Percentiles rank a stretch among this genome's conserved stretches.
Evolutionary conservation across 2,113 vertebrate species (phyloP).

Genomic region (Trogon melanurus): DNA sequence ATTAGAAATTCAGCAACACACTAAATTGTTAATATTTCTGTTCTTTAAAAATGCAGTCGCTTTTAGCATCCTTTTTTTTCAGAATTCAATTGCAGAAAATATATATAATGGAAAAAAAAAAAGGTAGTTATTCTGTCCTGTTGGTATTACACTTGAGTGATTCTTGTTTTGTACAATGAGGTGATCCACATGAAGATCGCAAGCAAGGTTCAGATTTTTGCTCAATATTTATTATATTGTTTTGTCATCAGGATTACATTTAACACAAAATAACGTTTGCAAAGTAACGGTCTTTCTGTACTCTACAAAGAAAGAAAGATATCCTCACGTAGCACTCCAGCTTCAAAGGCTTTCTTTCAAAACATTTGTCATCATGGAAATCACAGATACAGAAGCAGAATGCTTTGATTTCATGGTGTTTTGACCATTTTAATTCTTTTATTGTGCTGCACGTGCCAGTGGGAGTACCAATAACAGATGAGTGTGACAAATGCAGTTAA

Average conservation of each 20-base stretch:
- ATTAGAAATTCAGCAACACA: not conserved
- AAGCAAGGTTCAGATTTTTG: not conserved
- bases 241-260: not conserved
- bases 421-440: slow-evolving; percentile 68
- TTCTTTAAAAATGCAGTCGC: not conserved
- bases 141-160: not conserved
- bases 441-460: slow-evolving; percentile 77
- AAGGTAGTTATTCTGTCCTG: not conserved
- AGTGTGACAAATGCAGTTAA: slow-evolving; percentile 82
- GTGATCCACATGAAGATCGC: not conserved
- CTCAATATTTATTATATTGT: not conserved
- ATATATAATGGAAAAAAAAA: not conserved
- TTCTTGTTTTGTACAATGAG: not conserved
- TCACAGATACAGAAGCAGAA: slow-evolving; percentile 74
- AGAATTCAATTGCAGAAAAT: not conserved
- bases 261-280: not conserved
- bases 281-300: not conserved
- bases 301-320: not conserved
- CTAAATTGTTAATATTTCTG: not conserved
- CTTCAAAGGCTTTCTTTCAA: slow-evolving; percentile 70
- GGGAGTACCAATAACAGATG: slow-evolving; percentile 73
- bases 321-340: not conserved
- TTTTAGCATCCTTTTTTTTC: not conserved
- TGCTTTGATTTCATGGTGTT: slow-evolving; percentile 79
- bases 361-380: slow-evolving; percentile 72